Base-by-base conservation (phyloP, 64 coral and sea anemone species). In the Anthopleura sola region DNA sequence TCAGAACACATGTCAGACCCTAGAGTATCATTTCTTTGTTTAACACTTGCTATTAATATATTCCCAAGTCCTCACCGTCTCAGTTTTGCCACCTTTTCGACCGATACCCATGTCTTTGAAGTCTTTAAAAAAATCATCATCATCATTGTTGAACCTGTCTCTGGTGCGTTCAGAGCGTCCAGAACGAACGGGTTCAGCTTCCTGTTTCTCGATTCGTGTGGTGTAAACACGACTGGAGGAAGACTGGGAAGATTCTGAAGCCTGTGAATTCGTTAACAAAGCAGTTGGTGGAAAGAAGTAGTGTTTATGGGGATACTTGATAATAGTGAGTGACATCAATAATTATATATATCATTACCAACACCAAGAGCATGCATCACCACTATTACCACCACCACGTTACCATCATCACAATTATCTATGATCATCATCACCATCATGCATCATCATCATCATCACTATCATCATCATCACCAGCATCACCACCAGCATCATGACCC, bases 61-160 rank as follows among this genome's bases (percentile, higher is more conserved):
- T 53, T 53, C 50, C 16, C 50, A 53, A 53, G 50, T 62, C 24
- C 21, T 62, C 24, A 62, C 58, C 58, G 58, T 62, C 37, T 36
- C 74, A 19, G 74, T 46, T 44, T 79, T 38, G 15, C 76, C 37
- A 46, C 76, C 6, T 15, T n/a, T 79, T 79, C 76, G 38, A 48
- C 44, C 76, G 7, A 79, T 79, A 1, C 20, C 44, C 76, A 79
- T 44, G 24, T 79, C 76, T 48, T 18, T 37, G 39, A 79, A 79
- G 44, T 79, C 76, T 79, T 79, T 79, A 79, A 79, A 79, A 38
- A 79, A 79, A 3, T 76, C 74, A 48, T 79, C 76, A 21, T 71
- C 66, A 15, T 71, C 66, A 34, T 17, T 31, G 31, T 71, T 32
- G 29, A 71, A 36, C 28, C 66, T 36, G 66, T 71, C 31, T 32